Evolutionary conservation across 2,888 invertebrate species (phyloP).

Genomic region (Cantharis flavilabris): DNA sequence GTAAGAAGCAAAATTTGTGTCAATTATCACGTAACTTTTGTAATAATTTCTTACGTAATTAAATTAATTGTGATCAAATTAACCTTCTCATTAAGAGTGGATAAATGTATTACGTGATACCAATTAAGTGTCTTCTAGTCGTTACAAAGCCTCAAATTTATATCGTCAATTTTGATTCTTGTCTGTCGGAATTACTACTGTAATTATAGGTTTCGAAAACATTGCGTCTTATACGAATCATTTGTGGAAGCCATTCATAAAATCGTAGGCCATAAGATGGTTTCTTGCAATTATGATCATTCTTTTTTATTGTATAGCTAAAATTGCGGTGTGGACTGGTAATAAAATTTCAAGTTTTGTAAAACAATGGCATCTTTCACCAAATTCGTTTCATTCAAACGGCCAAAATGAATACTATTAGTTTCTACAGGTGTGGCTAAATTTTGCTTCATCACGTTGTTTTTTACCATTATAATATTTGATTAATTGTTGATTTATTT

Average conservation of each 20-base stretch:
- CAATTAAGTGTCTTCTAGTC: slow-evolving; percentile 11
- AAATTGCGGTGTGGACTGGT: slow-evolving; percentile 22
- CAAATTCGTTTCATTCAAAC: neutral
- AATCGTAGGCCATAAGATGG: slow-evolving; percentile 34
- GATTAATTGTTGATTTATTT: neutral
- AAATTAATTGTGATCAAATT: neutral
- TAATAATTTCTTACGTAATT: neutral
- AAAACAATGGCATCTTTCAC: slow-evolving; percentile 38
- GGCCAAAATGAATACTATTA: neutral
- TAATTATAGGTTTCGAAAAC: slow-evolving; percentile 48
- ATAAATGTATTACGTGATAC: slow-evolving; percentile 4
- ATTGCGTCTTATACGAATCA: slow-evolving; percentile 33
- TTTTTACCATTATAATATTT: neutral
- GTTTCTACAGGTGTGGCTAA: neutral
- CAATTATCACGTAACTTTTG: neutral
- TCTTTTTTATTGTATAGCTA: slow-evolving; percentile 37
- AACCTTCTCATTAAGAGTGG: neutral
- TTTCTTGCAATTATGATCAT: slow-evolving; percentile 46
- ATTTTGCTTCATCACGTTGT: neutral
- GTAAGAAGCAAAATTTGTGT: slow-evolving; percentile 57
- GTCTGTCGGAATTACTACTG: slow-evolving; percentile 42
- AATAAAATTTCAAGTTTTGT: slow-evolving; percentile 27
- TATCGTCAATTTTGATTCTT: slow-evolving; percentile 40
- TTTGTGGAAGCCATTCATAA: slow-evolving; percentile 42
- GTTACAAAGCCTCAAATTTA: slow-evolving; percentile 16